Percentiles rank a stretch among this genome's conserved stretches.
Evolutionary conservation across 1,140 invertebrate species (phyloP).

Genomic region (Calephelis nemesis): DNA sequence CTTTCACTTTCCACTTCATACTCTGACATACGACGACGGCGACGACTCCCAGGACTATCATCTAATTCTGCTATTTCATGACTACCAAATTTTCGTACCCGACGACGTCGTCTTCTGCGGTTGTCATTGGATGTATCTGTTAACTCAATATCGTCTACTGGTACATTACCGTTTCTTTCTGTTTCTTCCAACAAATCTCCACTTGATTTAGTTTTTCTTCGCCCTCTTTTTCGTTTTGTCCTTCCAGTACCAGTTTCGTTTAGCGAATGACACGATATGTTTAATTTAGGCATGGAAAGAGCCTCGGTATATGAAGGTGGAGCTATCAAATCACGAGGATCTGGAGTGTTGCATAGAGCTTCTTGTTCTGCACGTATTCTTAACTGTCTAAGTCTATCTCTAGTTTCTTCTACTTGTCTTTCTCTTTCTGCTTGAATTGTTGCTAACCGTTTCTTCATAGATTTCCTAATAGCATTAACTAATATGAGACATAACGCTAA

Average conservation of each 20-base stretch:
- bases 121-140: constrained; percentile 42
- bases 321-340: constrained; percentile 82
- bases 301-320: constrained; percentile 88
- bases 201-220: constrained; percentile 76
- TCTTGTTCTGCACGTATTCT: constrained; percentile 80
- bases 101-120: constrained; percentile 53
- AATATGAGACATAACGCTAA: constrained; percentile 71
- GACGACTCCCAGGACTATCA: constrained; percentile 61
- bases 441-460: constrained; percentile 79
- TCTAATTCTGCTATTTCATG: constrained; percentile 70
- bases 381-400: constrained; percentile 76
- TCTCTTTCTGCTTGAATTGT: constrained; percentile 80
- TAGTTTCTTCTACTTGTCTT: constrained; percentile 80
- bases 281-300: constrained; percentile 83
- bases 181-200: constrained; percentile 74
- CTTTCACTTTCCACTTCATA: constrained; percentile 44
- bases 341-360: constrained; percentile 79
- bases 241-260: constrained; percentile 74
- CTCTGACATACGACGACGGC: constrained; percentile 58
- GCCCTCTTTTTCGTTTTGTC: constrained; percentile 69
- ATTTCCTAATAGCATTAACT: constrained; percentile 77
- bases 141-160: constrained; percentile 53
- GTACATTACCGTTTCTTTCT: constrained; percentile 60
- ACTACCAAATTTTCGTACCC: constrained; percentile 58
- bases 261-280: constrained; percentile 80